Evolutionary conservation across 64 coral and sea anemone genomes (phyloP), one percentile per base, ranked within the genome.

Genomic region (Montipora foliosa): DNA sequence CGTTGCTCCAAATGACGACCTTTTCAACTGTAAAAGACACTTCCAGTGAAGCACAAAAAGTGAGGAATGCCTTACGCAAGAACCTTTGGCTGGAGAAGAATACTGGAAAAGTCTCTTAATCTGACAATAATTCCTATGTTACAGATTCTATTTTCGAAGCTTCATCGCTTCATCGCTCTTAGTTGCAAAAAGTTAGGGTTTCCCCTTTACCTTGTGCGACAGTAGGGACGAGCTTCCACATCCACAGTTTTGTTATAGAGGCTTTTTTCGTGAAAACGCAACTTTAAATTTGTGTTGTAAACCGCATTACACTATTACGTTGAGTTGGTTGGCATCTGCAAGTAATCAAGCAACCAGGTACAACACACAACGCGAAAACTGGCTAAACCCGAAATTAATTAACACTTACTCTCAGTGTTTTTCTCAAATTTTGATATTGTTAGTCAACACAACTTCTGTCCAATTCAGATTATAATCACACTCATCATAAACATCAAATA

Each of bases 21-120:
- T 64, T 15, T 64, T 64, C 61, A 64, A 64, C 61, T 64, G 61
- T 64, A 64, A 64, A 64, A 16, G 61, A 64, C 61, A 73, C 69
- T 73, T 73, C 69, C 69, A 73, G 69, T 73, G 69, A 73, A 73
- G 69, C 69, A 73, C 22, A 73, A 25, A 73, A 73, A 73, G 44
- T 69, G 44, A 64, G 45, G 83, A 64, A 64, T 64, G 61, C 61
- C 61, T 64, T 64, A 64, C 13, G 61, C 61, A 64, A 64, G 61
- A 64, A 64, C 6, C 61, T 64, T 64, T 64, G 61, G 61, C 61
- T 64, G 61, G 8, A 64, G 61, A 64, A 64, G 64, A 70, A 37
- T 67, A 71, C 55, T 87, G 70, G 16, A 69, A 24, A 48, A 16
- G 47, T 87, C 83, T 69, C 83, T 87, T 87, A 70, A 69, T 87